Base-by-base conservation (phyloP, 2,888 invertebrate species). In the Rhagonycha lutea region DNA sequence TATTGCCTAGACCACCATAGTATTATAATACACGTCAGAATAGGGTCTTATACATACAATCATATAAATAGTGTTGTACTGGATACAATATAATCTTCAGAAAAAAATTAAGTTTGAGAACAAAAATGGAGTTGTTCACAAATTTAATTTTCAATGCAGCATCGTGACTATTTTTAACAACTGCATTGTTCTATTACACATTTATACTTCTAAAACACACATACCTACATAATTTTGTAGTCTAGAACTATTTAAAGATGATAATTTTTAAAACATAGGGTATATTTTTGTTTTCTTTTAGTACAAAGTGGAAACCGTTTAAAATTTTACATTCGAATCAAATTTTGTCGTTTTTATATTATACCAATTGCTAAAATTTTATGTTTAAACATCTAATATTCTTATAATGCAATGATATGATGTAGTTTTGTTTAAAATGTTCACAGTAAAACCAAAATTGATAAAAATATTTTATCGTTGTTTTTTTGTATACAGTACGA, bases 1-100 rank as follows among this genome's bases (percentile, higher is more conserved):
- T 89, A 88, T 89, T 89, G 88, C 88, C 89, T 88, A 89, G 88
- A 88, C 88, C 88, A 86, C 87, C 86, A 86, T 85, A 85, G 84
- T 86, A 81, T 85, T 86, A 87, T 87, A 81, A 83, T 87, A 88
- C 86, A 88, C 87, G 80, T 87, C 86, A 85, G 87, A 88, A 88
- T 87, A 88, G 87, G 87, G 88, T 85, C 87, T 86, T 86, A 84
- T 81, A 82, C 81, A 80, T 78, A 80, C 80, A 75, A 73, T 73
- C 73, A 73, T 72, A 75, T 75, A 75, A 47, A 78, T 74, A 74
- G 71, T 74, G 68, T 75, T 69, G 72, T 77, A 77, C 70, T 72
- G 70, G 72, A 72, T 73, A 77, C 61, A 77, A 74, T 78, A 77
- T 80, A 79, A 72, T 78, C 78, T 80, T 79, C 78, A 77, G 72